Base-by-base conservation (phyloP, 2,797 vertebrate species). In the Etheostoma perlongum region DNA sequence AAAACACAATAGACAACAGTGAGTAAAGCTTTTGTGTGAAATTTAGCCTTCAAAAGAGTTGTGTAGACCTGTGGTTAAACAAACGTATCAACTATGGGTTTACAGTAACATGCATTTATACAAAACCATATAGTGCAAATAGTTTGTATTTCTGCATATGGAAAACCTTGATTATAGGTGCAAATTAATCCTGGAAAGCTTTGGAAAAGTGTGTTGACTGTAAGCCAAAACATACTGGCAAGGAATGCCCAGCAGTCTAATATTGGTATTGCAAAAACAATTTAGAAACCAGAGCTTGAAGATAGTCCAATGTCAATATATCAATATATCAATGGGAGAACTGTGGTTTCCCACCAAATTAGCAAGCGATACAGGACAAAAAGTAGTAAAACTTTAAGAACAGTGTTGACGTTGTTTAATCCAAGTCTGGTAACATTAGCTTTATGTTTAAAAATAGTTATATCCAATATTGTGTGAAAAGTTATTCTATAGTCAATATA, bases 1-100 rank as follows among this genome's bases (percentile, higher is more conserved):
- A 65, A 66, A 85, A 86, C 74, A 89, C 85, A 85, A 40, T 40
- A 76, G 67, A 75, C 70, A 76, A 54, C 9, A 60, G 63, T 69
- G 84, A 63, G 16, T 27, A 33, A 72, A 85, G 81, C 71, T 78
- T 53, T 53, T 44, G 40, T 70, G 23, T 27, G 51, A 61, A 65
- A 62, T 79, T 74, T 55, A 59, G 76, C 47, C 69, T 40, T 71
- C 40, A 60, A 60, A 57, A 15, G n/a, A n/a, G 72, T 46, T 81
- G 15, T 33, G 23, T 9, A 36, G 16, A 36, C 33, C 48, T 59
- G 57, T 52, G 49, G 33, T 60, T 52, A 2, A 77, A 63, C 52
- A 40, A 51, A 44, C 66, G 44, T 52, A 51, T 73, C 54, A 73
- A 27, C 44, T 36, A 64, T 0, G 6, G 18, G 7, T 48, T 72